Base-by-base conservation (phyloP, 1,140 invertebrate genomes). In the Drusus annulatus region DNA sequence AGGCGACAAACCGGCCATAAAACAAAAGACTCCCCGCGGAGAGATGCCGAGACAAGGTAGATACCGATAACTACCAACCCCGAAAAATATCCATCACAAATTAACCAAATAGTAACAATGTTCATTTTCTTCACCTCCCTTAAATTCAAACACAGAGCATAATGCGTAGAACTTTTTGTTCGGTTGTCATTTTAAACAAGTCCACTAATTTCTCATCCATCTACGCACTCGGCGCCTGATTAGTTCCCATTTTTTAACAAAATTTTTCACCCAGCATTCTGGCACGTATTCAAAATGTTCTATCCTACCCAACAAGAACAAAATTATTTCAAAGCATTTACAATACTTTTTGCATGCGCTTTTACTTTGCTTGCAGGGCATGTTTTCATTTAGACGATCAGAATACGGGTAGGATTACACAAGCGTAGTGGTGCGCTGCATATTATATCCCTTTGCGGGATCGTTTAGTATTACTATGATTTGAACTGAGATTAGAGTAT, bases 21-120 rank as follows among this genome's bases (percentile, higher is more conserved):
- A 79, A 79, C 78, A 79, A 79, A 79, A 65, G 78, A 62, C 78
- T 79, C 78, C 78, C 78, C 78, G 78, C 69, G 69, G 78, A 74
- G 78, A 51, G 52, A 52, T 52, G 36, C 68, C 68, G 23, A 71
- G 68, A 71, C 68, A 71, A 65, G 16, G 68, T 71, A 71, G 36
- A 13, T 45, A 45, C 36, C 36, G 36, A 45, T 13, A 45, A 45
- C 36, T 45, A 45, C 36, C 36, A 45, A 13, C 36, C 36, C 36
- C 36, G 10, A 45, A 10, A 45, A 45, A 45, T 45, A 45, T 45
- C 36, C 36, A 45, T 45, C 36, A 45, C 36, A 45, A 45, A 45
- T 45, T 45, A 45, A 45, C 36, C 36, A 45, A 45, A 45, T 45
- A 13, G 36, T 45, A 45, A 45, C 10, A 45, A 45, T 8, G 36